Evolutionary conservation across 2,797 vertebrate species (phyloP), one percentile per base, ranked within the genome.

Genomic region (Apodemus agrarius): DNA sequence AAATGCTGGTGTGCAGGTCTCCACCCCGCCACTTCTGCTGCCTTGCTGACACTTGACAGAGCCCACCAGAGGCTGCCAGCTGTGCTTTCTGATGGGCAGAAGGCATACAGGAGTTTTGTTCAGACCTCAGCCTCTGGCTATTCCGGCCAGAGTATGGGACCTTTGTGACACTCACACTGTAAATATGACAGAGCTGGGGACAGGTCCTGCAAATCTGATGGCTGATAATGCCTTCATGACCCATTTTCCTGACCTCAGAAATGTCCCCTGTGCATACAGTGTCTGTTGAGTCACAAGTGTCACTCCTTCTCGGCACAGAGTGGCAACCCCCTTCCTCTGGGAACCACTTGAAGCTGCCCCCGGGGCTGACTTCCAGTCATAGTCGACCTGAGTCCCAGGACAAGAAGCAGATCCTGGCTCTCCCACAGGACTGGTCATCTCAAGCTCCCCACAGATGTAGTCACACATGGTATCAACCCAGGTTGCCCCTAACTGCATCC

Each of bases 21-120:
- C 61, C 16, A 0, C 67, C 29, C 65, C 0, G 3, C 40, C 0
- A 0, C 11, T 54, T 46, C 4, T 3, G 1, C 4, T 29, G 40
- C 34, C 52, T 82, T 37, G 65, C 26, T 26, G 0, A 54, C 19
- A 29, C 54, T 65, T 65, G 40, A n/a, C 6, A 0, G 2, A 59
- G 54, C 6, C 19, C 46, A 46, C 7, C 69, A 34, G 72, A 89
- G 54, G 5, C 17, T 40, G 26, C 37, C 26, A 12, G 17, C 2
- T 65, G 37, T 4, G 16, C 34, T 76, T 74, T 37, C 31, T 6
- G 46, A 34, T 3, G 7, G 52, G 31, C 43, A 69, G 40, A 24
- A 92, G 37, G 21, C 1, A 1, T 43, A 21, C 31, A 46, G 72
- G 26, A 16, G 24, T 54, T 80, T 34, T 1, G 16, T 63, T 37